These are phyloP conservation scores for Leucoraja ocellata DNA, from an alignment of 2,797 vertebrate genomes.

Conservation along the genomic window DNA sequence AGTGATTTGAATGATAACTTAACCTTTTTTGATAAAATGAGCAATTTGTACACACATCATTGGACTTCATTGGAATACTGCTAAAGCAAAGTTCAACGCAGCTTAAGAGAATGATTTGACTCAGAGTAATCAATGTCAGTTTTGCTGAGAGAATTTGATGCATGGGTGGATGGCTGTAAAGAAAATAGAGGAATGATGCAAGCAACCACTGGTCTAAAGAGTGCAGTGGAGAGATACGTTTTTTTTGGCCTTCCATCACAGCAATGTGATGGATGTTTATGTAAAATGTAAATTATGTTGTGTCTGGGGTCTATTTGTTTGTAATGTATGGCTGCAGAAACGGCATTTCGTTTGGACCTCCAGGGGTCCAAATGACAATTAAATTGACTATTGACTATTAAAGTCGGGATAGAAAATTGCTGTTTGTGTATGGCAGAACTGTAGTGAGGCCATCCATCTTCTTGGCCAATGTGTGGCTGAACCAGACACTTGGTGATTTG, in stretches of 20 bases:
- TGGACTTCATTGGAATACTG: neutral
- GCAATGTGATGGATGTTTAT: no score
- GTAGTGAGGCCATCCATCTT: neutral
- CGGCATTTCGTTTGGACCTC: no score
- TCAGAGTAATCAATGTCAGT: neutral
- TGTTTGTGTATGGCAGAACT: neutral
- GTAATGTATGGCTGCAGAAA: no score
- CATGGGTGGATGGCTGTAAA: neutral
- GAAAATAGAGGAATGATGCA: neutral
- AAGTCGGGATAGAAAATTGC: neutral
- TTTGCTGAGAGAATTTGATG: neutral
- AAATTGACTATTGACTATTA: no score
- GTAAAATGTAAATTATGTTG: no score
- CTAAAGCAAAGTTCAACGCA: neutral
- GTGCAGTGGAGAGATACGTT: no score
- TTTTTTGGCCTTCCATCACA: no score
- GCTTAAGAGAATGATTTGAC: neutral
- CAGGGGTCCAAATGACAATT: no score
- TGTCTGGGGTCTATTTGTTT: no score
- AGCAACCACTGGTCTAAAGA: neutral
- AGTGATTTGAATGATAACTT: no score
- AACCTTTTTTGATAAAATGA: neutral
- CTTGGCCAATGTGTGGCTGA: neutral
- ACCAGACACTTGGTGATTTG: neutral
- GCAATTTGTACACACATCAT: neutral